Evolutionary conservation across 2,888 invertebrate species (phyloP), one percentile per base, ranked within the genome.

Genomic region (Diadegma fenestrale): DNA sequence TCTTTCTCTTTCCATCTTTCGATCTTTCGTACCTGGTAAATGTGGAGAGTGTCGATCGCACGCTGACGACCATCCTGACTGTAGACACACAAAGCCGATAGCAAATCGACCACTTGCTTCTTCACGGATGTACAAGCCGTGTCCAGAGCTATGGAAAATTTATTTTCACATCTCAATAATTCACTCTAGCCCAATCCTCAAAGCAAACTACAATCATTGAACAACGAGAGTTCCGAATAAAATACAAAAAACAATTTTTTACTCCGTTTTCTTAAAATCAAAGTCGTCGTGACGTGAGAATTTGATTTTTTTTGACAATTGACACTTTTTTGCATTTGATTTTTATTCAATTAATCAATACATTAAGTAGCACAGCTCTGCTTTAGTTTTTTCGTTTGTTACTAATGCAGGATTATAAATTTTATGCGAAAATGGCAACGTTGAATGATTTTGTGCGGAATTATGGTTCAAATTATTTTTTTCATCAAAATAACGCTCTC

Each of bases 71-170:
- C 98, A 88, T 98, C 98, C 84, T 96, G 96, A 92, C 97, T 99
- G 96, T 99, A 98, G 81, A 98, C 98, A 94, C 99, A 99, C 84
- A 99, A 95, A 43, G 99, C 99, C 77, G 98, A 98, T 88, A 99
- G 96, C 86, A 99, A 95, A 95, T 99, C 99, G 94, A 99, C 97
- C 92, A 99, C 98, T 96, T 99, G 99, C 94, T 99, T 99, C 95
- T 99, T 99, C 90, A 99, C 98, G 88, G 97, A 97, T 77, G 96
- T 96, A 93, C 98, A 98, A 89, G 96, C 97, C 61, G 98, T 98
- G 94, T 98, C 98, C 94, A 99, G 95, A 89, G 99, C 99, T 94
- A 97, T 96, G n/a, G 8, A 33, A 43, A 43, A 43, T 14, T 5
- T 26, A 19, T 63, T 33, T 14, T n/a, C 0, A 8, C 10, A 4